Evolutionary conservation across 2,113 vertebrate genomes (phyloP).

Genomic region (Rhabdornis inornatus): DNA sequence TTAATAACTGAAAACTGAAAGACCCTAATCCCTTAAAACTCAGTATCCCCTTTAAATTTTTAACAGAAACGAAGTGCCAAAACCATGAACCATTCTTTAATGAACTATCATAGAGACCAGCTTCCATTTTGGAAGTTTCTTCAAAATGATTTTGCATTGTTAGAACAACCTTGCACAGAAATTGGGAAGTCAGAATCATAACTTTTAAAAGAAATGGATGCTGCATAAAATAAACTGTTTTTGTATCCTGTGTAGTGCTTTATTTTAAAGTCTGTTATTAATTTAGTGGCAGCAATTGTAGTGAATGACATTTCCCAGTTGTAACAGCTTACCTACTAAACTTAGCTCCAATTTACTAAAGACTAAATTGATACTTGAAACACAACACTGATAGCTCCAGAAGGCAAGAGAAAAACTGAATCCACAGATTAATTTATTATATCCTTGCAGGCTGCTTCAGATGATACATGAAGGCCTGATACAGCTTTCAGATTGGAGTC

Average conservation of each 20-base stretch:
- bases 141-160: background rate
- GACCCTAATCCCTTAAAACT: background rate
- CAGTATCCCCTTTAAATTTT: background rate
- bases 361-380: background rate
- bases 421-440: background rate
- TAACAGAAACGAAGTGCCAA: conserved; percentile 1
- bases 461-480: background rate
- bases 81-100: background rate
- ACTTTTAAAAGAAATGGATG: background rate
- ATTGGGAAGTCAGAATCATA: background rate
- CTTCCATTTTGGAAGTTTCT: background rate
- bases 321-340: background rate
- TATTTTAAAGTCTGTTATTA: background rate
- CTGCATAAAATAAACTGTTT: conserved; percentile 16
- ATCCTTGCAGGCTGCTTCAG: background rate
- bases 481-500: background rate
- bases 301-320: background rate
- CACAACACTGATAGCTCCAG: background rate
- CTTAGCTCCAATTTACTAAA: background rate
- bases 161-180: background rate
- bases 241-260: background rate
- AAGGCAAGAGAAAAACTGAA: background rate
- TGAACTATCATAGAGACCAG: background rate
- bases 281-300: background rate
- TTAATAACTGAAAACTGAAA: background rate